These are phyloP conservation scores for Neodiprion fabricii DNA, from an alignment of 1,140 invertebrate genomes.

Conservation along the genomic window DNA sequence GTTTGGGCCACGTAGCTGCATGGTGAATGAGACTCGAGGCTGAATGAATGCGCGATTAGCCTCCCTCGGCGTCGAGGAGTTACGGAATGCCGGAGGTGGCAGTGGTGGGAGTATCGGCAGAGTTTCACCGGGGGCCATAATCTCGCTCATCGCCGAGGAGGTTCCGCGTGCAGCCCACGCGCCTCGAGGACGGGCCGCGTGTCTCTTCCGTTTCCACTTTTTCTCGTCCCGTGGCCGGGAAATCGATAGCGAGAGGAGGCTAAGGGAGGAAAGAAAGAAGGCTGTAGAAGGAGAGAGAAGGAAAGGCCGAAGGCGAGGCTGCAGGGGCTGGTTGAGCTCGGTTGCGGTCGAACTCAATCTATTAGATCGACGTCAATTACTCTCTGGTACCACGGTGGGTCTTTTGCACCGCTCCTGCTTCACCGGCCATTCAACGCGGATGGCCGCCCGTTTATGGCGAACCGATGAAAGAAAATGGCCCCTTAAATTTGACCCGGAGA, in stretches of 20 bases:
- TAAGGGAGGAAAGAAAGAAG: no score
- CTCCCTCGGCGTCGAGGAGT: conserved; percentile 10
- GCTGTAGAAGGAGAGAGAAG: no score
- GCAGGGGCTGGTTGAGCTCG: background rate
- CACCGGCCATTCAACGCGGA: background rate
- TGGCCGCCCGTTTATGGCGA: background rate
- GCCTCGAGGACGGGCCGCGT: background rate
- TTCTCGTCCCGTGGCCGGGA: background rate
- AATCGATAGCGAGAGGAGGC: background rate
- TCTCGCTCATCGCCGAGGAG: background rate
- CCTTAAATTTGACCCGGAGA: no score
- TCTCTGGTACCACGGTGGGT: background rate
- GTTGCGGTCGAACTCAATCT: background rate
- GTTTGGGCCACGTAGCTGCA: background rate
- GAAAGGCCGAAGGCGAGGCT: background rate
- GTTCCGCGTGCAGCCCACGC: background rate
- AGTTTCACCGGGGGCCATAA: background rate
- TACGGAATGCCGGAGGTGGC: background rate
- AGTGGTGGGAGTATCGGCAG: background rate
- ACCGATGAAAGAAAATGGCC: background rate
- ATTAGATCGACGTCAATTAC: conserved; percentile 3
- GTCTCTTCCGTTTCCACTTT: background rate
- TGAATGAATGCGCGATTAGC: conserved; percentile 24
- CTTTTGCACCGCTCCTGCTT: background rate
- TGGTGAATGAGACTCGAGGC: conserved; percentile 19